Percentiles rank a stretch among this genome's conserved stretches.
phyloP scores from a whole-genome alignment of 1,140 invertebrate species.

The Augochlora pura region DNA sequence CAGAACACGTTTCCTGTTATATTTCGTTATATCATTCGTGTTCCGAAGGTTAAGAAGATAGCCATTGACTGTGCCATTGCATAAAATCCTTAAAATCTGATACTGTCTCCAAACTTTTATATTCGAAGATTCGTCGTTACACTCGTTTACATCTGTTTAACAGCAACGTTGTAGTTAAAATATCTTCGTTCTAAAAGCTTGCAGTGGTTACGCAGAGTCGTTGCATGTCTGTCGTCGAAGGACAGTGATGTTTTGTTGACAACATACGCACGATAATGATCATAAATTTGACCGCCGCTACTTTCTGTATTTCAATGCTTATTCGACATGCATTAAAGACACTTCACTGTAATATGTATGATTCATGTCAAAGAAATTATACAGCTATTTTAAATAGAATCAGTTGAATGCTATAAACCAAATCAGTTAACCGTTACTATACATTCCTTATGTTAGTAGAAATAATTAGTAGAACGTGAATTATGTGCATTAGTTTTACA shows the following conservation, averaged over 20 bases:
- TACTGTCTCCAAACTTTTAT: not conserved
- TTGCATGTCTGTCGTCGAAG: not conserved
- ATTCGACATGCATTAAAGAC: not conserved
- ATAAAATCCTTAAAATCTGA: not conserved
- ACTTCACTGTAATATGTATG: not conserved
- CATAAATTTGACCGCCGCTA: conserved; percentile 15
- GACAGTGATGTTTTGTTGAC: not conserved
- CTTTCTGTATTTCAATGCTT: not conserved
- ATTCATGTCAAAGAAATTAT: not conserved
- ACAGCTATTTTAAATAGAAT: not conserved
- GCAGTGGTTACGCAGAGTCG: not conserved
- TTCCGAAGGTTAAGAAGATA: not conserved
- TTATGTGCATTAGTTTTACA: too few relatives aligned
- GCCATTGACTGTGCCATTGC: not conserved
- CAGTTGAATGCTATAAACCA: not conserved
- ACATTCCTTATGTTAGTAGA: too few relatives aligned
- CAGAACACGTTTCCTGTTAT: not conserved
- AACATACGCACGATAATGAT: not conserved
- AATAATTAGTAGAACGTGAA: too few relatives aligned
- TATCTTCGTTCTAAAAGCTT: not conserved
- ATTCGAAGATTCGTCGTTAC: not conserved
- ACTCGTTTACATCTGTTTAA: not conserved
- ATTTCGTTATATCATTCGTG: too few relatives aligned
- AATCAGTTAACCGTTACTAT: too few relatives aligned
- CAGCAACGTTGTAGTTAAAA: not conserved